phyloP scores from a whole-genome alignment of 1,140 invertebrate species.

The Lerema accius region DNA sequence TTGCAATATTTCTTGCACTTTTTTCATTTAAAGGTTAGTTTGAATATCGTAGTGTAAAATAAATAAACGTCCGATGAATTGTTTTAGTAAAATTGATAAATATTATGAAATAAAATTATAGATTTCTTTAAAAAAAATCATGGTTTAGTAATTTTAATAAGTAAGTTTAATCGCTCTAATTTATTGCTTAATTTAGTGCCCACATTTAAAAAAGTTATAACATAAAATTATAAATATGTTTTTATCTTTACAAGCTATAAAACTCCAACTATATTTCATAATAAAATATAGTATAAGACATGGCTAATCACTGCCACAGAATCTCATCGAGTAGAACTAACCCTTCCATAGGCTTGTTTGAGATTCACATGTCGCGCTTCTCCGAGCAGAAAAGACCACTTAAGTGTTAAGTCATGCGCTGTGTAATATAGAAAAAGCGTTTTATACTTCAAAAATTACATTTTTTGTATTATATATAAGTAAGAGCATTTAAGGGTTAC shows the following conservation, averaged over 20 bases:
- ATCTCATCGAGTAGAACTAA: constrained; percentile 36
- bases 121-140: no score
- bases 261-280: no score
- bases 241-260: no score
- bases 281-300: no score
- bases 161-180: no score
- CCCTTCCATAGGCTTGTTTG: constrained; percentile 59
- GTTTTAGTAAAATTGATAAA: no score
- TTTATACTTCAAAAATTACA: constrained; percentile 10
- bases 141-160: no score
- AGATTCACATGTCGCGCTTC: constrained; percentile 65
- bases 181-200: no score
- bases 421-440: constrained; percentile 21
- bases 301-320: constrained; percentile 17
- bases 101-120: no score
- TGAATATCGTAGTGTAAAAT: background rate
- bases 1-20: constrained; percentile 42
- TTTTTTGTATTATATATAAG: constrained; percentile 2
- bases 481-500: background rate
- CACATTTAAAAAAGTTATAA: no score
- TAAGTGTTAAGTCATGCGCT: constrained; percentile 53
- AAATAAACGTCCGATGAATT: no score
- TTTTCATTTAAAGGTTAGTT: background rate
- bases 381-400: constrained; percentile 67
- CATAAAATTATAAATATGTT: no score